Percentiles rank a stretch among this genome's conserved stretches.
Conservation (phyloP, 92 coral and sea anemone genomes). For the Porites divaricata region DNA sequence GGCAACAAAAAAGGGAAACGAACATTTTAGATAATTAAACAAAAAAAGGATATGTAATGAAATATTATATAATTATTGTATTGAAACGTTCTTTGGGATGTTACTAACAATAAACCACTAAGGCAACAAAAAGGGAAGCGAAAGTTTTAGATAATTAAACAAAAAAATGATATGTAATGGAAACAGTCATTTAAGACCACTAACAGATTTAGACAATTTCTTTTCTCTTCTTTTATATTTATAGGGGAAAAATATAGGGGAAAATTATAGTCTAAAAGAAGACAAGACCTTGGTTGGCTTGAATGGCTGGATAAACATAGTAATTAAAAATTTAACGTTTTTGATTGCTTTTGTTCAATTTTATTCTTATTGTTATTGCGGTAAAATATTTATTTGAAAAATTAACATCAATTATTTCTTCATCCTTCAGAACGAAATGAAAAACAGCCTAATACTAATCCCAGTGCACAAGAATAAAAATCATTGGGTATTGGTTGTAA, state of each 20-base stretch:
- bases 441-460: neutral
- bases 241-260: neutral
- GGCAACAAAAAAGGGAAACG: too few species aligned
- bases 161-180: too few species aligned
- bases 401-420: neutral
- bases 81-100: too few species aligned
- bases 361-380: neutral
- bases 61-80: too few species aligned
- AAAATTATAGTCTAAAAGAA: neutral
- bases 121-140: too few species aligned
- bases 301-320: neutral
- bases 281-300: neutral
- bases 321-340: neutral
- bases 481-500: conserved; percentile 22
- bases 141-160: too few species aligned
- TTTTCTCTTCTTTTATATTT: neutral
- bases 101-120: too few species aligned
- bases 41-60: too few species aligned
- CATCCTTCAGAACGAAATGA: neutral
- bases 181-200: too few species aligned
- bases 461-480: conserved; percentile 19
- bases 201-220: too few species aligned
- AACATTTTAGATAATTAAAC: too few species aligned
- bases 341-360: neutral
- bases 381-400: neutral